These are phyloP conservation scores for Aphidius colemani DNA, from an alignment of 2,888 invertebrate genomes.

Conservation along the genomic window DNA sequence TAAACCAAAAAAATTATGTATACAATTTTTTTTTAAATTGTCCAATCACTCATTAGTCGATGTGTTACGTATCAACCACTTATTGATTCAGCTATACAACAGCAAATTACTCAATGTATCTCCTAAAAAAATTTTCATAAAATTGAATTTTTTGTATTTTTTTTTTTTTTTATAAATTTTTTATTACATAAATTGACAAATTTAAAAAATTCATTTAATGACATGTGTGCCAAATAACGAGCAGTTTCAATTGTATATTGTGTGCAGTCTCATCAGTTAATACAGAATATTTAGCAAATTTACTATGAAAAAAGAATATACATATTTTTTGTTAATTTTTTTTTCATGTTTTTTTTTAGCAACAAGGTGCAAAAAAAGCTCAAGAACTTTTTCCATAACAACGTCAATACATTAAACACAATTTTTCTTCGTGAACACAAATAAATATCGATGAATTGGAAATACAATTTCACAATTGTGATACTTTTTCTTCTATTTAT, in stretches of 20 bases:
- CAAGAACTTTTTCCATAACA: no score
- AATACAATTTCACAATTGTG: no score
- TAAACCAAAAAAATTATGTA: no score
- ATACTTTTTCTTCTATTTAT: no score
- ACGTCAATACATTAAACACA: no score
- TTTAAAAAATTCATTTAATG: slow-evolving; percentile 4
- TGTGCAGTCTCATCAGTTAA: slow-evolving; percentile 10
- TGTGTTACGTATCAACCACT: no score
- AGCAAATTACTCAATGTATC: slow-evolving; percentile 12
- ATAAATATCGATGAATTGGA: no score
- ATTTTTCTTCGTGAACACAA: no score
- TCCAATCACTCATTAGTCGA: no score
- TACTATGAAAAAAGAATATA: background rate
- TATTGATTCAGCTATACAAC: background rate
- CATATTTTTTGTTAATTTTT: background rate
- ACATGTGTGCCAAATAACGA: slow-evolving; percentile 1
- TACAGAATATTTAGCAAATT: background rate
- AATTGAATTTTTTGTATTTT: no score
- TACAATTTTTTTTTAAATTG: no score
- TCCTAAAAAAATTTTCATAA: background rate
- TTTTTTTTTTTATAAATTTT: background rate
- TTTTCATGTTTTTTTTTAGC: background rate
- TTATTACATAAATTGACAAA: background rate
- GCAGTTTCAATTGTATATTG: background rate
- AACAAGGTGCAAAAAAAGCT: background rate